A percentile compares a stretch with the other conserved stretches of the same genome.
Evolutionary conservation across 2,113 vertebrate species (phyloP).

Genomic region (Pachyramphus minor): DNA sequence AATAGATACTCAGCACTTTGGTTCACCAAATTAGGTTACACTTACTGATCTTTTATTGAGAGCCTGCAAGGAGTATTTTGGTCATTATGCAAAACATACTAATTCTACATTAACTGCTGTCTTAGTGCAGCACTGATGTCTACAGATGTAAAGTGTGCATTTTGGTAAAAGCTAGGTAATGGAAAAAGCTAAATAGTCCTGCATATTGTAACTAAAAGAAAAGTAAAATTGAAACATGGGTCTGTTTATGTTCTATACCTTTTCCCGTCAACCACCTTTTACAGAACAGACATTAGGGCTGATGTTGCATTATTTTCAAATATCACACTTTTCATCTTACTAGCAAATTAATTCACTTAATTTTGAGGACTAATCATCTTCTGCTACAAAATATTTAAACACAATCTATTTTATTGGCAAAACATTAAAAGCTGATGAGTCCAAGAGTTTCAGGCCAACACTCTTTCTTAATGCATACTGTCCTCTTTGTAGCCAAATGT

Average conservation of each 20-base stretch:
- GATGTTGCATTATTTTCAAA: neutral
- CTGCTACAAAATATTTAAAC: neutral
- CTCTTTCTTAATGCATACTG: neutral
- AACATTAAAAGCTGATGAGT: neutral
- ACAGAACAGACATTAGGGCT: neutral
- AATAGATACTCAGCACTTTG: neutral
- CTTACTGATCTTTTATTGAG: neutral
- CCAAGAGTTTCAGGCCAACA: constrained; percentile 6
- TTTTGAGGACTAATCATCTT: neutral
- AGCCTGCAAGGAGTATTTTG: neutral
- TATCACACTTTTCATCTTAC: neutral
- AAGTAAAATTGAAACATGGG: neutral
- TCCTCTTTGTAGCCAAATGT: neutral
- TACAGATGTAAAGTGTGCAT: neutral
- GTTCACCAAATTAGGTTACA: neutral
- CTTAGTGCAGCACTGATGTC: neutral
- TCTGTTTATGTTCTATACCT: neutral
- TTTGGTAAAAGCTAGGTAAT: neutral
- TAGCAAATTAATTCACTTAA: neutral
- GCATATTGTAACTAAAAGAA: neutral
- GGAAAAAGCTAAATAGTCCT: neutral
- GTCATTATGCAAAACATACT: neutral
- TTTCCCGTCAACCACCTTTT: neutral
- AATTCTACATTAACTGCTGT: neutral
- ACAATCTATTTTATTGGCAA: neutral